Evolutionary conservation across 2,888 invertebrate species (phyloP), one percentile per base, ranked within the genome.

Genomic region (Helicoverpa assulta): DNA sequence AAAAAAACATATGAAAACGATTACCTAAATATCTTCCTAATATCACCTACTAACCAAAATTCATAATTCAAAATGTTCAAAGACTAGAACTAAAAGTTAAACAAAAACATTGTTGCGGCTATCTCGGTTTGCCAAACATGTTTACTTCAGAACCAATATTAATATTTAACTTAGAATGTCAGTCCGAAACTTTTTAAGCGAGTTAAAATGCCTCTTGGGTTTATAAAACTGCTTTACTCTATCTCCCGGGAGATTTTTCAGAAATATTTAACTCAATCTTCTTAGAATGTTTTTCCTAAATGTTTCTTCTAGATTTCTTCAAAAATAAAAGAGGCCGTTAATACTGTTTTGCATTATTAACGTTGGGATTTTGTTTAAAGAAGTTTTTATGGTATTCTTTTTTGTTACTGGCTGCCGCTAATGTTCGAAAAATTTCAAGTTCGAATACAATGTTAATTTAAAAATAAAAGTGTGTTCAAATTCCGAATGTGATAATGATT

Each of bases 181-280:
- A 64, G 37, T 51, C 14, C 51, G 18, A 14, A 60, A 68, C n/a
- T 76, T 69, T 47, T 70, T 50, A 54, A 76, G 58, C 21, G 55
- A 64, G 63, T 67, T 69, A 63, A 83, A 66, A 56, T 43, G 50
- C 66, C 54, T 76, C 63, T 26, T 5, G 64, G 14, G 68, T 61
- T 51, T 54, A 60, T 82, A 52, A 40, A 71, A 65, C 58, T n/a
- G 47, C 72, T 82, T 51, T 53, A 82, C 59, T 65, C 6, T 0
- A 16, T 47, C 81, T 16, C 73, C 33, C 0, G 50, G 33, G 81
- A 55, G 7, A 1, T 1, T 50, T 8, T 67, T 67, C 4, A 0
- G 21, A 53, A 43, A 51, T 61, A 64, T 52, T 37, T 1, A 14
- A 1, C 10, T 1, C 18, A 58, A 55, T 12, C 16, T 58, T 50